Evolutionary conservation across 2,888 invertebrate species (phyloP).

Genomic region (Neria commutata): DNA sequence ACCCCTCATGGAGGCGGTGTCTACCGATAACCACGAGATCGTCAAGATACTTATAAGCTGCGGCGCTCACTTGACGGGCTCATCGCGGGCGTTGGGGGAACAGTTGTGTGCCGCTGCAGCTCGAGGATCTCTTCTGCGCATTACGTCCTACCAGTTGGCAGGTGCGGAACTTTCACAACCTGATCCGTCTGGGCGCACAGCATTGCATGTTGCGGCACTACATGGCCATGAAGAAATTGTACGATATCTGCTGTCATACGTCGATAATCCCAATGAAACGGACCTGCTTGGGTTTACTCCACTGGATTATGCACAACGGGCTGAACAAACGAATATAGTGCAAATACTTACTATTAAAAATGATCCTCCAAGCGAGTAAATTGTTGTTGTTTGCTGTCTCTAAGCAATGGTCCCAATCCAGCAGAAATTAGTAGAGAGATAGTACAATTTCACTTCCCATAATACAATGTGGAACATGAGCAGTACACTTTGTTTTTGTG

Average conservation of each 20-base stretch:
- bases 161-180: slow-evolving; percentile 70
- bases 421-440: too few relatives aligned
- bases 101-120: slow-evolving; percentile 72
- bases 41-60: slow-evolving; percentile 73
- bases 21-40: slow-evolving; percentile 68
- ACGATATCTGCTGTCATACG: slow-evolving; percentile 64
- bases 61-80: slow-evolving; percentile 75
- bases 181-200: slow-evolving; percentile 70
- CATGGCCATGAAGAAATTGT: slow-evolving; percentile 63
- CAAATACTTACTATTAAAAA: too few relatives aligned
- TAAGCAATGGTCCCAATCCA: too few relatives aligned
- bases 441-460: too few relatives aligned
- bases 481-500: too few relatives aligned
- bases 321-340: slow-evolving; percentile 34
- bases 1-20: slow-evolving; percentile 74
- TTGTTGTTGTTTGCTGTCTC: too few relatives aligned
- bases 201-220: slow-evolving; percentile 70
- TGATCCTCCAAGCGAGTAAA: too few relatives aligned
- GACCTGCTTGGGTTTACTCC: slow-evolving; percentile 68
- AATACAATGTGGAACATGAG: too few relatives aligned
- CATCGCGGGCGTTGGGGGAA: slow-evolving; percentile 68
- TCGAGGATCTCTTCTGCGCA: slow-evolving; percentile 65
- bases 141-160: slow-evolving; percentile 70
- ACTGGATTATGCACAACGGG: slow-evolving; percentile 64
- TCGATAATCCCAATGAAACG: slow-evolving; percentile 56